Conservation (phyloP, 2,797 vertebrate genomes). For the Rhinophrynus dorsalis region DNA sequence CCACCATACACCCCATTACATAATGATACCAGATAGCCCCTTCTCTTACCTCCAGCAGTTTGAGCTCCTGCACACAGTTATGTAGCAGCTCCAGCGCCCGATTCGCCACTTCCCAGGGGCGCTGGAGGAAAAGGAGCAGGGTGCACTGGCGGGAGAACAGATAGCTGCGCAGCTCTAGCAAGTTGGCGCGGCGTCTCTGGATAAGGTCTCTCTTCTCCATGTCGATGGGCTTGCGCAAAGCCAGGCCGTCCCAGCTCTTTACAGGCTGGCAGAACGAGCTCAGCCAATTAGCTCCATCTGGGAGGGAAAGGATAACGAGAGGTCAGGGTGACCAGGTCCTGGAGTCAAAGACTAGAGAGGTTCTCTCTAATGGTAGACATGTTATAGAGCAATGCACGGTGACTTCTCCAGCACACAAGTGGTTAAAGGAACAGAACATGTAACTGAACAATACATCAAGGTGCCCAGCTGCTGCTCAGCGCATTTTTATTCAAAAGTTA, state of each 20-base stretch:
- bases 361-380: too few species aligned
- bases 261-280: slow-evolving; percentile 94
- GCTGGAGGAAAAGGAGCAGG: slow-evolving; percentile 91
- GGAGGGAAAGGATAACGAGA: not conserved
- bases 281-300: slow-evolving; percentile 96
- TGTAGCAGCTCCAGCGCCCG: slow-evolving; percentile 93
- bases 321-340: too few species aligned
- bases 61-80: slow-evolving; percentile 95
- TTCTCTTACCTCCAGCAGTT: slow-evolving; percentile 85
- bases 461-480: too few species aligned
- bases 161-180: slow-evolving; percentile 94
- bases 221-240: slow-evolving; percentile 92
- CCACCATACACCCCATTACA: too few species aligned
- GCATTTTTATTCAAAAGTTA: too few species aligned
- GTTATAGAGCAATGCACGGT: too few species aligned
- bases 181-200: slow-evolving; percentile 85
- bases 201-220: slow-evolving; percentile 96
- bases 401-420: too few species aligned
- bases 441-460: too few species aligned
- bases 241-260: slow-evolving; percentile 88
- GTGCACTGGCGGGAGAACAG: slow-evolving; percentile 98
- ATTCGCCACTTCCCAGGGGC: slow-evolving; percentile 96
- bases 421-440: too few species aligned
- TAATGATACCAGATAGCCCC: not conserved
- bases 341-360: too few species aligned